Evolutionary conservation across 2,888 invertebrate species (phyloP).

Genomic region (Drosophila imparisetae): DNA sequence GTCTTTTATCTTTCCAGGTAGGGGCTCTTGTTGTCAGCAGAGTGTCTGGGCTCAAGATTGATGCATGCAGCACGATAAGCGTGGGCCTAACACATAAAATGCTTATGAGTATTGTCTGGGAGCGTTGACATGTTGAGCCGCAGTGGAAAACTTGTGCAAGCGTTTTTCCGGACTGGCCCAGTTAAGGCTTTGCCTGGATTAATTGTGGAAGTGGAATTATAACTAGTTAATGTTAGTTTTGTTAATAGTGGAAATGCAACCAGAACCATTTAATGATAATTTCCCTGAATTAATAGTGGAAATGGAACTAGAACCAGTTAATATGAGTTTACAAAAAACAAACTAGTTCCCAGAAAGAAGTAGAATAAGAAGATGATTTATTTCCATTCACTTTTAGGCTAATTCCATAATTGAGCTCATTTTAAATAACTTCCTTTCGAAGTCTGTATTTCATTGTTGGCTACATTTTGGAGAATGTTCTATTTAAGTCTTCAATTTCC

Average conservation of each 20-base stretch:
- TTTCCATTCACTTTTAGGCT: neutral
- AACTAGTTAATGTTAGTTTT: neutral
- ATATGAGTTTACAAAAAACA: neutral
- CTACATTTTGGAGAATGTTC: neutral
- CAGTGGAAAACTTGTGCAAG: slow-evolving; percentile 26
- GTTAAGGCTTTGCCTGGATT: neutral
- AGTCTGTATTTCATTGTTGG: neutral
- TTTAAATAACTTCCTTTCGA: neutral
- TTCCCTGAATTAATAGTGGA: neutral
- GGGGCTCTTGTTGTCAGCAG: slow-evolving; percentile 52
- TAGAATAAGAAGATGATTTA: neutral
- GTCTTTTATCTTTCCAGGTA: slow-evolving; percentile 56
- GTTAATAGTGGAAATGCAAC: neutral
- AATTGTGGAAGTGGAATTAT: neutral
- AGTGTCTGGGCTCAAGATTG: slow-evolving; percentile 57
- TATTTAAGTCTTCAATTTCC: neutral
- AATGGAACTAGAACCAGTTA: neutral
- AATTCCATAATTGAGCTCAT: neutral
- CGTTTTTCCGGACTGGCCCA: neutral
- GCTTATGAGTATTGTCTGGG: slow-evolving; percentile 24
- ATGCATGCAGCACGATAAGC: slow-evolving; percentile 54
- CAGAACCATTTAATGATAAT: neutral
- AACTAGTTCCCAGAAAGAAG: neutral
- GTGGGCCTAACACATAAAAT: slow-evolving; percentile 33
- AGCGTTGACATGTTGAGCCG: slow-evolving; percentile 51